phyloP scores from a whole-genome alignment of 2,888 invertebrate genomes.

The Heteromurus nitidus region DNA sequence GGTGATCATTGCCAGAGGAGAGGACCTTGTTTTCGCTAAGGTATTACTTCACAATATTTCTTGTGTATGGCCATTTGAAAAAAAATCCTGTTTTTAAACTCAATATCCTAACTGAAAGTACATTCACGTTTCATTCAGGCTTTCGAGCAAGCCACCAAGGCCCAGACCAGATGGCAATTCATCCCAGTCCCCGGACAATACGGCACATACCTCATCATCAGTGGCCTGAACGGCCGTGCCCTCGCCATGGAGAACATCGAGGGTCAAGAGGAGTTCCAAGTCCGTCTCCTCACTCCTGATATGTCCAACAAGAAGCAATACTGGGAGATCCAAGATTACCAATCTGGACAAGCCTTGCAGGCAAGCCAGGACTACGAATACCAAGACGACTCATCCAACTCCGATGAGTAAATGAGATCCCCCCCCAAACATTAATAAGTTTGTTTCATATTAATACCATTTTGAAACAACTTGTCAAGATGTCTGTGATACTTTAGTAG shows the following conservation, averaged over 20 bases:
- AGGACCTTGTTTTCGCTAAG: conserved; percentile 29
- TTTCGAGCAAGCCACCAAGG: conserved; percentile 3
- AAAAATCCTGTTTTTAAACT: no score
- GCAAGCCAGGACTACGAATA: neutral
- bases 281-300: conserved; percentile 24
- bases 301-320: conserved; percentile 33
- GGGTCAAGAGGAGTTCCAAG: conserved; percentile 28
- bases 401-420: neutral
- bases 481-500: conserved; percentile 11
- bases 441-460: neutral
- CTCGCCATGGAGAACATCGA: conserved; percentile 14
- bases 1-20: conserved; percentile 43
- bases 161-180: conserved; percentile 19
- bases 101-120: no score
- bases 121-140: conserved; percentile 18
- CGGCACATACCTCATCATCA: conserved; percentile 38
- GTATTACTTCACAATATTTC: conserved; percentile 11
- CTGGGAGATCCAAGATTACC: conserved; percentile 27
- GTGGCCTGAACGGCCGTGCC: neutral
- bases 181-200: conserved; percentile 9
- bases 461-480: neutral
- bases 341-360: conserved; percentile 1
- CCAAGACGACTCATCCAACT: neutral
- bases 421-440: neutral
- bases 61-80: no score